Evolutionary conservation across 1,140 invertebrate genomes (phyloP), one percentile per base, ranked within the genome.

Genomic region (Bombus huntii): DNA sequence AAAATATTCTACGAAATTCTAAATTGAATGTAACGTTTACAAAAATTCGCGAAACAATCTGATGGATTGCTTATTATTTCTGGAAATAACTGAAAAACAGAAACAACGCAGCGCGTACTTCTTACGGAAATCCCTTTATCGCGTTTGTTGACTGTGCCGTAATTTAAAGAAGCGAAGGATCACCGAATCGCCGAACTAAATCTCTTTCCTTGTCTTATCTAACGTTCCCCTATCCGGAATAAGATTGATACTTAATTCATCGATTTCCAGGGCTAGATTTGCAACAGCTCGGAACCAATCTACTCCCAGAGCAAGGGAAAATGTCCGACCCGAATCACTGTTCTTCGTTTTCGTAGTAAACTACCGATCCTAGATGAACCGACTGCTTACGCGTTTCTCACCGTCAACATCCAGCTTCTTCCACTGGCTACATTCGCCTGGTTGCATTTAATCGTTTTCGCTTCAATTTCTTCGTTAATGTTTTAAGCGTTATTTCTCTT

Each of bases 231-330:
- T 81, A 81, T 88, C 71, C 39, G 28, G 57, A 81, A 80, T 90
- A 88, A 82, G 89, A 90, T 90, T 75, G 86, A 90, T 88, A 90
- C 79, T 88, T 90, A 89, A 91, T 91, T 91, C 89, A 87, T 87
- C 90, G 89, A 91, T 91, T 91, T 91, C 89, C 89, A 81, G 37
- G 66, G 59, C 62, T 75, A 81, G 81, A 89, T 91, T 86, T 81
- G 83, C 76, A 85, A 87, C 47, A 80, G 75, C 62, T 76, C 57
- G 34, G 86, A 88, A 71, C 79, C 89, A 90, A 90, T 90, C 88
- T 89, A 89, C 84, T 81, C 31, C 25, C 77, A 28, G 10, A 66
- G 34, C 65, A 65, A 77, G 80, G 62, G 74, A 66, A 70, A 89
- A 87, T 79, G 79, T 86, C 80, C 22, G 79, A 53, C 47, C 65